These are phyloP conservation scores for Antheraea pernyi DNA, from an alignment of 1,140 invertebrate genomes.

Conservation along the genomic window DNA sequence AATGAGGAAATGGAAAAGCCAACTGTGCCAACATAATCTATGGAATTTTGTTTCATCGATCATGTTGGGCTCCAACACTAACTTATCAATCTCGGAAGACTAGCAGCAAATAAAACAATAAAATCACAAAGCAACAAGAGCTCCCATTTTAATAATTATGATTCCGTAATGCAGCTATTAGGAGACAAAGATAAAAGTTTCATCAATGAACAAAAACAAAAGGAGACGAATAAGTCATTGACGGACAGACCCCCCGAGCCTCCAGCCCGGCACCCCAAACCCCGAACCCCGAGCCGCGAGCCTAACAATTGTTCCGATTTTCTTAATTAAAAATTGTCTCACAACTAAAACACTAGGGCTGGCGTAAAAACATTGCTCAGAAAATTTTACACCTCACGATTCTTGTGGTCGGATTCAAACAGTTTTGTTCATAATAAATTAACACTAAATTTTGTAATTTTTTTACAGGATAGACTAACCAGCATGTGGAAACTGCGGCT, in stretches of 20 bases:
- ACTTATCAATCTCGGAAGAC: too few relatives aligned
- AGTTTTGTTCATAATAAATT: too few relatives aligned
- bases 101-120: not conserved
- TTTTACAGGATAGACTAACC: too few relatives aligned
- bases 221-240: conserved; percentile 44
- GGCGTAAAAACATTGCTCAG: not conserved
- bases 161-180: conserved; percentile 49
- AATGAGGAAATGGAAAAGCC: too few relatives aligned
- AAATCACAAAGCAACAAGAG: not conserved
- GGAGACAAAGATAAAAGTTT: conserved; percentile 26
- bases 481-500: too few relatives aligned
- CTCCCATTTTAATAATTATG: conserved; percentile 16
- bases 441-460: too few relatives aligned
- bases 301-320: conserved; percentile 56
- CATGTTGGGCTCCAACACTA: too few relatives aligned
- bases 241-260: conserved; percentile 18
- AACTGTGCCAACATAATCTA: too few relatives aligned
- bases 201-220: conserved; percentile 42
- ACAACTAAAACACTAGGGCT: conserved; percentile 32
- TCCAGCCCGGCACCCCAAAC: not conserved
- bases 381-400: conserved; percentile 8
- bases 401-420: not conserved
- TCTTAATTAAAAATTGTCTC: conserved; percentile 68
- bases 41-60: too few relatives aligned
- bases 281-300: not conserved